Evolutionary conservation across 2,113 vertebrate genomes (phyloP).

Genomic region (Embiotoca jacksoni): DNA sequence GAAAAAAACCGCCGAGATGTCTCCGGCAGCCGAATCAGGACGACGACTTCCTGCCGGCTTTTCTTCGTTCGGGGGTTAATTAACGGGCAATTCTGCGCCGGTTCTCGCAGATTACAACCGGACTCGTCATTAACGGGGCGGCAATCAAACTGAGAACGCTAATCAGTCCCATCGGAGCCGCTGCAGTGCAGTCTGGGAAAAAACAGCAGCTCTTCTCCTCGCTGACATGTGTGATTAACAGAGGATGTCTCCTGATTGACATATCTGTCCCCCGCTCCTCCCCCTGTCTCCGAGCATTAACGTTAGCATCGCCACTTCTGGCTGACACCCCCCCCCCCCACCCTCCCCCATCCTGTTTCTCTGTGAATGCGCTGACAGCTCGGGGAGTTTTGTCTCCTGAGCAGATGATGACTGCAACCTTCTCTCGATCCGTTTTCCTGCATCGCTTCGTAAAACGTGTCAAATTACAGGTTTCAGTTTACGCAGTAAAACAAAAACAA

Average conservation of each 20-base stretch:
- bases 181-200: slow-evolving; percentile 45
- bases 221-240: slow-evolving; percentile 53
- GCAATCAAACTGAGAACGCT: slow-evolving; percentile 35
- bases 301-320: slow-evolving; percentile 31
- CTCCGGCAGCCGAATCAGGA: not conserved
- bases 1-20: not conserved
- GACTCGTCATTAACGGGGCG: slow-evolving; percentile 43
- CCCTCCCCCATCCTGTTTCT: not conserved
- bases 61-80: slow-evolving; percentile 35
- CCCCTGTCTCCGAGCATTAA: slow-evolving; percentile 39
- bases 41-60: not conserved
- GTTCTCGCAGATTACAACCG: slow-evolving; percentile 15
- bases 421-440: not conserved
- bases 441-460: too few species aligned
- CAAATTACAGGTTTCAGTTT: too few species aligned
- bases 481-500: too few species aligned
- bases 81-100: slow-evolving; percentile 26
- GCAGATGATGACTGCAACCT: slow-evolving; percentile 43
- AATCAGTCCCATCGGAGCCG: slow-evolving; percentile 47
- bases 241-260: slow-evolving; percentile 31
- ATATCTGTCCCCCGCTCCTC: slow-evolving; percentile 6
- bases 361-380: slow-evolving; percentile 43
- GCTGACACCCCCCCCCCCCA: slow-evolving; percentile 23
- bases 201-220: slow-evolving; percentile 27
- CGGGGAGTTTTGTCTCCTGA: slow-evolving; percentile 21